A percentile compares a stretch with the other conserved stretches of the same genome.
Evolutionary conservation across 2,888 invertebrate species (phyloP).

Genomic region (Helleia helle): DNA sequence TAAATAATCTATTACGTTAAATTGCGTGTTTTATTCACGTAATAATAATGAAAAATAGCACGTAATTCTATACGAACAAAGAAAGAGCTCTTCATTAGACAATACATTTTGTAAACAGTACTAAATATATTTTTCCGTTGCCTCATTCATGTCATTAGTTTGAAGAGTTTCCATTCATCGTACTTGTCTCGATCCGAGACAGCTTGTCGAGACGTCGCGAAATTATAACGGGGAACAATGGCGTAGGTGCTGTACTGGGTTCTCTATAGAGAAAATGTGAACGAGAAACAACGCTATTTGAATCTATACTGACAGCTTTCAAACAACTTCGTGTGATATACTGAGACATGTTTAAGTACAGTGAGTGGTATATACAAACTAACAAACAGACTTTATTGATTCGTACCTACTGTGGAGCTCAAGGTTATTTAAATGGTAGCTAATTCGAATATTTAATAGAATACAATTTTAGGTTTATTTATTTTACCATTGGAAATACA

Average conservation of each 20-base stretch:
- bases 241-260: slow-evolving; percentile 5
- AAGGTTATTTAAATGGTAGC: too few species aligned
- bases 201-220: slow-evolving; percentile 7
- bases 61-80: too few species aligned
- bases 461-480: too few species aligned
- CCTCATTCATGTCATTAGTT: slow-evolving; percentile 11
- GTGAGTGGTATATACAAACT: neutral
- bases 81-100: too few species aligned
- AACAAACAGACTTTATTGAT: neutral
- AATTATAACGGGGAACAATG: slow-evolving; percentile 7
- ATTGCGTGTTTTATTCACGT: too few species aligned
- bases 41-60: too few species aligned
- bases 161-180: slow-evolving; percentile 9
- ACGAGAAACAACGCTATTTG: neutral
- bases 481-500: too few species aligned
- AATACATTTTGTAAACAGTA: too few species aligned
- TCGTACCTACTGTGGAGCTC: too few species aligned
- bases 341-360: slow-evolving; percentile 2
- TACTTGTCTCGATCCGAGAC: slow-evolving; percentile 12
- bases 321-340: slow-evolving; percentile 7
- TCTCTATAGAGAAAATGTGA: slow-evolving; percentile 1
- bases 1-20: too few species aligned
- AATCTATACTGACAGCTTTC: slow-evolving; percentile 6
- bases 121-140: slow-evolving; percentile 1
- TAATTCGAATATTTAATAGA: too few species aligned